Conservation (phyloP, 1,140 invertebrate species). For the Dolichoris vasculosae region DNA sequence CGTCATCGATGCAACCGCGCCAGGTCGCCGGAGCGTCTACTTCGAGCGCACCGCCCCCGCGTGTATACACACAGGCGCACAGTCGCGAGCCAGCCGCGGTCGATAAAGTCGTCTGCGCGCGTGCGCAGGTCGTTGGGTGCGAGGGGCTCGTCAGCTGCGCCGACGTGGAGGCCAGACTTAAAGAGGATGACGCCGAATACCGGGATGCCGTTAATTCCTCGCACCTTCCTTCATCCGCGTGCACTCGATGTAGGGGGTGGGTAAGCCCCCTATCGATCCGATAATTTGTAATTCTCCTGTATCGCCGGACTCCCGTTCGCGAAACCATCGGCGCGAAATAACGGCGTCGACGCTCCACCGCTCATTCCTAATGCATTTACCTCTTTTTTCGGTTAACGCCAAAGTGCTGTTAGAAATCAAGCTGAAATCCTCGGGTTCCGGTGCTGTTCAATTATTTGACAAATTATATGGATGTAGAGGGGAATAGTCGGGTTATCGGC, state of each 20-base stretch:
- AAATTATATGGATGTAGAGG: not conserved
- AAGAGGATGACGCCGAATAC: slow-evolving; percentile 66
- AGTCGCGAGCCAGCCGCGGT: slow-evolving; percentile 5
- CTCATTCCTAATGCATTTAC: not conserved
- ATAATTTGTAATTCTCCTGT: not conserved
- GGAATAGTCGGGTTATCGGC: not conserved
- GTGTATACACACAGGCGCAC: not conserved
- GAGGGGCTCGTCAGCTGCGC: slow-evolving; percentile 69
- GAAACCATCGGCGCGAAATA: not conserved
- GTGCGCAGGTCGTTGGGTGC: slow-evolving; percentile 3
- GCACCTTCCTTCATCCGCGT: not conserved
- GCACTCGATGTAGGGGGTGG: too few species aligned
- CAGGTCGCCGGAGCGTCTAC: slow-evolving; percentile 48
- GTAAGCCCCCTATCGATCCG: not conserved
- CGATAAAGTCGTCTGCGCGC: slow-evolving; percentile 52
- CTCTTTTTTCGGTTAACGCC: not conserved
- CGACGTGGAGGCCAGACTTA: slow-evolving; percentile 65
- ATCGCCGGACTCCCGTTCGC: not conserved
- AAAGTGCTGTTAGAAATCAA: not conserved
- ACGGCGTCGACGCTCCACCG: too few species aligned
- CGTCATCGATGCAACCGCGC: slow-evolving; percentile 39
- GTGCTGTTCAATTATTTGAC: not conserved
- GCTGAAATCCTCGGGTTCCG: not conserved
- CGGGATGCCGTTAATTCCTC: slow-evolving; percentile 54
- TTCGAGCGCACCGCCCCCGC: slow-evolving; percentile 33